phyloP scores from a whole-genome alignment of 2,888 invertebrate species.

The Parasteatoda lunata region DNA sequence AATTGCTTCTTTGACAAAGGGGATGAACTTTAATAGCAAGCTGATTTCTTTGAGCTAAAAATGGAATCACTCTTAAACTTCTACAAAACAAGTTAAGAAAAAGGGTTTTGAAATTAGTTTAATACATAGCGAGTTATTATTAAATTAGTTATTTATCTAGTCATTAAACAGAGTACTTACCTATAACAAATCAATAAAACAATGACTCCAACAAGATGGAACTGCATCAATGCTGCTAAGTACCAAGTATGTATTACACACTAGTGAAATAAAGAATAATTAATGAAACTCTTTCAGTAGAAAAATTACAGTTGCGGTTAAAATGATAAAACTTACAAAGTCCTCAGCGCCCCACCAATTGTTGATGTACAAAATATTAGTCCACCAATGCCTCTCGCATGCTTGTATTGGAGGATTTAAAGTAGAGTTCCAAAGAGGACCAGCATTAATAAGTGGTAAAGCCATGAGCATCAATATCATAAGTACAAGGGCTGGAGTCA shows the following conservation, averaged over 20 bases:
- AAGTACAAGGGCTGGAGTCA: constrained; percentile 64
- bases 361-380: constrained; percentile 67
- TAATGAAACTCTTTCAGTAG: not conserved
- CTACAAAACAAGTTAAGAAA: no score
- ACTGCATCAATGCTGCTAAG: constrained; percentile 65
- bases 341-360: constrained; percentile 58
- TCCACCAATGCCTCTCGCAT: constrained; percentile 67
- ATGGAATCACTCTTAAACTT: no score
- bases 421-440: constrained; percentile 67
- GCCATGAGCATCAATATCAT: constrained; percentile 55
- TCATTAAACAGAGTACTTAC: constrained; percentile 21
- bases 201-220: constrained; percentile 54
- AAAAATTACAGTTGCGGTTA: not conserved
- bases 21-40: no score
- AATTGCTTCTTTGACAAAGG: no score
- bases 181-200: constrained; percentile 47
- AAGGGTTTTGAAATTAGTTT: no score
- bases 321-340: constrained; percentile 37
- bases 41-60: no score
- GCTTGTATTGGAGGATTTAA: constrained; percentile 40
- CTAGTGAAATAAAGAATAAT: constrained; percentile 24
- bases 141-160: no score
- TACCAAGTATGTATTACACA: constrained; percentile 69
- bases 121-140: no score
- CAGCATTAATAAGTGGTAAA: constrained; percentile 65